Base-by-base conservation (phyloP, 2,797 vertebrate genomes). In the Channa striata region DNA sequence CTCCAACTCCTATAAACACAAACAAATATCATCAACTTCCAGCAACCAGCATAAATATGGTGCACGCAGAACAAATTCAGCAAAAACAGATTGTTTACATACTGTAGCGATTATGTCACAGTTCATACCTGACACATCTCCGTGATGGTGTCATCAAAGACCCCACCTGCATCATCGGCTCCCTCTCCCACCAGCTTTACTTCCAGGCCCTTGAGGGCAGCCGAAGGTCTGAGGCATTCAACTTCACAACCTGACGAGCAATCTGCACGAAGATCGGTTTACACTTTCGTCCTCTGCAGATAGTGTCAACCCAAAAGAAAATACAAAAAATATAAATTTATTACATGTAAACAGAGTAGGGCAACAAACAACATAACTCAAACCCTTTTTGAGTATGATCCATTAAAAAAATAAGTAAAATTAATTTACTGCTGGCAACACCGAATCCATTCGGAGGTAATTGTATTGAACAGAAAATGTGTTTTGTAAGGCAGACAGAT, bases 181-280 rank as follows among this genome's bases (percentile, higher is more conserved):
- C 95, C 95, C 82, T 95, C 95, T 0, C 95, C 95, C 7, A 95
- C 93, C 80, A 95, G 91, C 43, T 95, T 95, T 8, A 95, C 95
- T 95, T 95, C 95, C 95, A 95, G 44, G 95, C 95, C 43, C 95
- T 84, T 1, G 95, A 95, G 8, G 95, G 95, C 66, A 95, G 89
- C 0, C 95, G 89, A 8, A 95, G 93, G 85, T 95, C 94, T 0
- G 91, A 90, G 39, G 95, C 93, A 40, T 95, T 95, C 59, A 95
- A 91, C 73, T 94, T 95, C 67, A 94, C 94, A n/a, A 95, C 94
- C 82, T 95, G 95, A n/a, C 93, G 93, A 3, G 95, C 94, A 50
- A 95, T 95, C 92, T 95, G 95, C n/a, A 95, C 93, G 20, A 95
- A 95, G 87, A 95, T 95, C 1, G 95, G 95, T 72, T 95, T 95